Base-by-base conservation (phyloP, 1,140 invertebrate genomes). In the Drosophila biarmipes region DNA sequence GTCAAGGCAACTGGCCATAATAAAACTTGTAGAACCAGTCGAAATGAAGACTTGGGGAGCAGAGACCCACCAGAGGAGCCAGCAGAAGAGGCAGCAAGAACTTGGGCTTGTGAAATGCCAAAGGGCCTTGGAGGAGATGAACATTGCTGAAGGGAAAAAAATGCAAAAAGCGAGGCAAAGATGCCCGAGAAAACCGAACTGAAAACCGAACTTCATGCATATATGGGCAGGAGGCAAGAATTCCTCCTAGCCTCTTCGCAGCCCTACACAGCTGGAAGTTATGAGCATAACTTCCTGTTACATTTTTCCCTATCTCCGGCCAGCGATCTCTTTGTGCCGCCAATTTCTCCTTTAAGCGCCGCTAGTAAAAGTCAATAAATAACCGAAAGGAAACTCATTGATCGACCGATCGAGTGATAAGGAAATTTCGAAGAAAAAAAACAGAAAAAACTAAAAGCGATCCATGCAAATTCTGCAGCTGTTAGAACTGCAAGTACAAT, bases 21-120 rank as follows among this genome's bases (percentile, higher is more conserved):
- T 73, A 87, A 86, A 89, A 89, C 84, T 87, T 77, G 82, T 82
- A 87, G 82, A 87, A 87, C 82, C 82, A 87, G 82, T 87, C 87
- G 48, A 71, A 73, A 53, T 58, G 49, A 38, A 64, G 35, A 52
- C 57, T 21, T 21, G 34, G 31, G 29, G 45, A 52, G 40, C 52
- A 49, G 62, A 76, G 35, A 67, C 45, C 24, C 46, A 51, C 42
- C 48, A 78, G 49, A 57, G 73, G 68, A 66, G 49, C 59, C 73
- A 72, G 17, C 29, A 31, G 69, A 79, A 78, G 85, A 72, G 71
- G 75, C 77, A 76, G 55, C n/a, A 63, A 69, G 51, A 63, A 64
- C 54, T 51, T 51, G n/a, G 69, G 66, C 49, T 55, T 45, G 45
- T 62, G 46, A 14, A 45, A 34, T 46, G 40, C 49, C 55, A 43